Conservation (phyloP, 2,888 invertebrate species). For the Volucella inflata region DNA sequence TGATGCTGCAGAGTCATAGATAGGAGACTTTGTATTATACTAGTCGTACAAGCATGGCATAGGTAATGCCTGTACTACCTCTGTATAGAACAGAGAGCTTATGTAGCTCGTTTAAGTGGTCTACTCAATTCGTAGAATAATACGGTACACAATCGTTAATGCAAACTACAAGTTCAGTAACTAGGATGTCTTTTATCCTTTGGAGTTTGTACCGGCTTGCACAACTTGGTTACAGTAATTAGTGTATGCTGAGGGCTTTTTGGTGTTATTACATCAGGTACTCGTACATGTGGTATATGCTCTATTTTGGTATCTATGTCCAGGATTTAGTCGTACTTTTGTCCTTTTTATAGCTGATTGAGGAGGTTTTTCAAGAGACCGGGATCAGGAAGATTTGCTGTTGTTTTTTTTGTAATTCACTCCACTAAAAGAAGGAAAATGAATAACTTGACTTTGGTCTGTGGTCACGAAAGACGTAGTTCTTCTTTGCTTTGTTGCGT, state of each 20-base stretch:
- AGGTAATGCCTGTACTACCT: slow-evolving; percentile 2
- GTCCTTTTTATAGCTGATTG: too few relatives aligned
- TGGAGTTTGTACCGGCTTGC: slow-evolving; percentile 23
- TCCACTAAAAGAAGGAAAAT: too few relatives aligned
- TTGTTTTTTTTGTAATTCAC: too few relatives aligned
- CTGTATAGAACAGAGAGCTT: slow-evolving; percentile 1
- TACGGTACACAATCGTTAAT: slow-evolving; percentile 13
- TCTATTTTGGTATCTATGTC: neutral
- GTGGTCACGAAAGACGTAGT: too few relatives aligned
- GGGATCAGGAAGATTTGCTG: too few relatives aligned
- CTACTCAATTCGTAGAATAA: neutral
- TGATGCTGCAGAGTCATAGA: slow-evolving; percentile 15
- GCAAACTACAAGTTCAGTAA: slow-evolving; percentile 44
- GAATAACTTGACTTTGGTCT: too few relatives aligned
- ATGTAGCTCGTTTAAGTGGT: slow-evolving; percentile 22
- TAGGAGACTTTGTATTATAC: too few relatives aligned
- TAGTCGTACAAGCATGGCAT: too few relatives aligned
- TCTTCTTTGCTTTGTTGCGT: too few relatives aligned
- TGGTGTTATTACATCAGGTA: slow-evolving; percentile 47
- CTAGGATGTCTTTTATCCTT: slow-evolving; percentile 49
- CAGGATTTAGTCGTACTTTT: too few relatives aligned
- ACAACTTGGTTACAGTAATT: slow-evolving; percentile 41
- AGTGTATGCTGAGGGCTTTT: slow-evolving; percentile 50
- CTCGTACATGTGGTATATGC: neutral
- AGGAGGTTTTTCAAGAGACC: too few relatives aligned